phyloP scores from a whole-genome alignment of 2,797 vertebrate genomes.

The Poliocrania exsul region DNA sequence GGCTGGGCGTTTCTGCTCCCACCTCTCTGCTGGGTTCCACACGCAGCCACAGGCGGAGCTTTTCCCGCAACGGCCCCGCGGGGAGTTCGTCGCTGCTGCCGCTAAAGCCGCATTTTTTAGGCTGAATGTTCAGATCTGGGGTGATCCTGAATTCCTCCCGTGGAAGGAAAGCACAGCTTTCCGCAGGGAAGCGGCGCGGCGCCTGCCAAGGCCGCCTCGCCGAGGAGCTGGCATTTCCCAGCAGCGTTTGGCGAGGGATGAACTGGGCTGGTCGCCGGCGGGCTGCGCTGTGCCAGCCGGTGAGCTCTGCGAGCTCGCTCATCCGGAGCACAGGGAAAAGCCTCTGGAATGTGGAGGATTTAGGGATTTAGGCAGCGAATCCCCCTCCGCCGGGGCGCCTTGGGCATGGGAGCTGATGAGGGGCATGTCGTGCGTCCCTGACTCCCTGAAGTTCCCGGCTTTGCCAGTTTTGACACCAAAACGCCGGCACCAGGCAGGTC shows the following conservation, averaged over 20 bases:
- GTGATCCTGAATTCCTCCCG: not conserved
- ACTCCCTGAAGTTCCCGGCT: accelerated
- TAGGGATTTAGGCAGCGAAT: not conserved
- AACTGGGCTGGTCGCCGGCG: not conserved
- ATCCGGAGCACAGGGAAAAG: not conserved
- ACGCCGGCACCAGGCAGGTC: not conserved
- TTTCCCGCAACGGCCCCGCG: not conserved
- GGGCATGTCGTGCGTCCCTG: accelerated
- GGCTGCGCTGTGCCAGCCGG: not conserved
- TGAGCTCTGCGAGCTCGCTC: not conserved
- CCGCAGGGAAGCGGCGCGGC: not conserved
- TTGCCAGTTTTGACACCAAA: not conserved
- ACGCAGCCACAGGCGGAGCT: not conserved
- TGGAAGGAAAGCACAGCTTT: not conserved
- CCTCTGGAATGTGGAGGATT: not conserved
- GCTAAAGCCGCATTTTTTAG: not conserved
- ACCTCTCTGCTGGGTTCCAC: accelerated
- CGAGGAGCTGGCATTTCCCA: not conserved
- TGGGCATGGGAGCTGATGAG: accelerated
- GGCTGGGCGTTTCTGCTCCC: not conserved
- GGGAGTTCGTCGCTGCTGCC: not conserved
- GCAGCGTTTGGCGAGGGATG: not conserved
- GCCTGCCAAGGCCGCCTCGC: not conserved
- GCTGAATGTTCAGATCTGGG: accelerated
- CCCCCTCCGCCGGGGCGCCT: accelerated